These are phyloP conservation scores for Rhyacophila brunnea DNA, from an alignment of 1,140 invertebrate genomes.

Conservation along the genomic window DNA sequence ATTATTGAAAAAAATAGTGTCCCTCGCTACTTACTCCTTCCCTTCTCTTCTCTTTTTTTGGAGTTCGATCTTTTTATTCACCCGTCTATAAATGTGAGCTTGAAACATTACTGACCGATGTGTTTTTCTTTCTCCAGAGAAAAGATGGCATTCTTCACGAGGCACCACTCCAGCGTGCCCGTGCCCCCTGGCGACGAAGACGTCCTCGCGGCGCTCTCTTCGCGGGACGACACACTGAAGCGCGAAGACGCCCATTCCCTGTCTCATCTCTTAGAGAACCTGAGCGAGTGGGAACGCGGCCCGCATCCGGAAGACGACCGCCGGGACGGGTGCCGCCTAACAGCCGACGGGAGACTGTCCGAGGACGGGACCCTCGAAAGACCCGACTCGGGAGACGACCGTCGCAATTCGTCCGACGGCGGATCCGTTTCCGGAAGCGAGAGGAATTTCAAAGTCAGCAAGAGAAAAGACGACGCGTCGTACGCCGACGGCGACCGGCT, in stretches of 20 bases:
- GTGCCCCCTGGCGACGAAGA: conserved; percentile 69
- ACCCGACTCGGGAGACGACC: background rate
- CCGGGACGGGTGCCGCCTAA: background rate
- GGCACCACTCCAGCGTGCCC: conserved; percentile 73
- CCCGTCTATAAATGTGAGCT: too few species aligned
- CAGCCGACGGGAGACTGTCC: background rate
- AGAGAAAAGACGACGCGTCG: background rate
- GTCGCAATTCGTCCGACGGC: background rate
- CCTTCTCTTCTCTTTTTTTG: too few species aligned
- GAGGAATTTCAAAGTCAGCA: too few species aligned
- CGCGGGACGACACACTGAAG: conserved; percentile 14
- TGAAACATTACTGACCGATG: too few species aligned
- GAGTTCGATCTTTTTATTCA: too few species aligned
- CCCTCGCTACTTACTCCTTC: too few species aligned
- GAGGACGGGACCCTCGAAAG: background rate
- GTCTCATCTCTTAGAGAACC: background rate
- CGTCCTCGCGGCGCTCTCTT: conserved; percentile 28
- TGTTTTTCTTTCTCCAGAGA: conserved; percentile 64
- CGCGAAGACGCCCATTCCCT: background rate
- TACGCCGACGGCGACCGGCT: background rate
- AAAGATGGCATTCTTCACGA: conserved; percentile 94
- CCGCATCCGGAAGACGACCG: background rate
- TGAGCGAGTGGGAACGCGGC: background rate
- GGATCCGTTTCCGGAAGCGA: background rate
- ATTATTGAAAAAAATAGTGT: too few species aligned